Evolutionary conservation across 2,888 invertebrate genomes (phyloP).

Genomic region (Synanthedon andrenaeformis): DNA sequence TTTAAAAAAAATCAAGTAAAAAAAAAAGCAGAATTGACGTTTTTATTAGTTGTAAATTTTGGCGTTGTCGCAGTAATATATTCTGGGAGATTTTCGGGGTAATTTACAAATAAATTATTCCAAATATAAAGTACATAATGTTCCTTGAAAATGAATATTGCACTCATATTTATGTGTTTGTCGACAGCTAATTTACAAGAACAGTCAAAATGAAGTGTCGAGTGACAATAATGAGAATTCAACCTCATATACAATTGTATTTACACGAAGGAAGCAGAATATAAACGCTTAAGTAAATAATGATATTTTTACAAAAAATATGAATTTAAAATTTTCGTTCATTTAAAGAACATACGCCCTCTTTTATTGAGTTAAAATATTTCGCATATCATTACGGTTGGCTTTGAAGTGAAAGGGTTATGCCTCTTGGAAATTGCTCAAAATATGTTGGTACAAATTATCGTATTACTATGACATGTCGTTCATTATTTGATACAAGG

Average conservation of each 20-base stretch:
- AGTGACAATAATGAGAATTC: background rate
- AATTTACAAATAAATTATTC: too few species aligned
- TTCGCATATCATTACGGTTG: conserved; percentile 8
- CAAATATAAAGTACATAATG: too few species aligned
- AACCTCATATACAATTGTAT: background rate
- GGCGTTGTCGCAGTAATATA: too few species aligned
- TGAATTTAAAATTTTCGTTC: background rate
- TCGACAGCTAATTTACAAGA: too few species aligned
- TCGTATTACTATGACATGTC: conserved; percentile 5
- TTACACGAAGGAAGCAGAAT: background rate
- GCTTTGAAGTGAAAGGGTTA: conserved; percentile 26
- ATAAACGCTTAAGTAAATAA: background rate
- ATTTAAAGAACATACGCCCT: background rate
- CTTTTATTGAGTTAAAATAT: conserved; percentile 8
- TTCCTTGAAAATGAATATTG: too few species aligned
- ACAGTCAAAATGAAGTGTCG: background rate
- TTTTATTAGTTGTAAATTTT: too few species aligned
- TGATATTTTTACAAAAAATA: background rate
- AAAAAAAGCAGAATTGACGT: too few species aligned
- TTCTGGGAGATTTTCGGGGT: too few species aligned
- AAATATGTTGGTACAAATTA: conserved; percentile 7
- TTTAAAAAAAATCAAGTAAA: too few species aligned
- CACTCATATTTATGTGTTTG: too few species aligned
- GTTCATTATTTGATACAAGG: conserved; percentile 7
- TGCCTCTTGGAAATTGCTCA: conserved; percentile 17